phyloP scores from a whole-genome alignment of 2,113 vertebrate species.

The Tragelaphus imberbis region DNA sequence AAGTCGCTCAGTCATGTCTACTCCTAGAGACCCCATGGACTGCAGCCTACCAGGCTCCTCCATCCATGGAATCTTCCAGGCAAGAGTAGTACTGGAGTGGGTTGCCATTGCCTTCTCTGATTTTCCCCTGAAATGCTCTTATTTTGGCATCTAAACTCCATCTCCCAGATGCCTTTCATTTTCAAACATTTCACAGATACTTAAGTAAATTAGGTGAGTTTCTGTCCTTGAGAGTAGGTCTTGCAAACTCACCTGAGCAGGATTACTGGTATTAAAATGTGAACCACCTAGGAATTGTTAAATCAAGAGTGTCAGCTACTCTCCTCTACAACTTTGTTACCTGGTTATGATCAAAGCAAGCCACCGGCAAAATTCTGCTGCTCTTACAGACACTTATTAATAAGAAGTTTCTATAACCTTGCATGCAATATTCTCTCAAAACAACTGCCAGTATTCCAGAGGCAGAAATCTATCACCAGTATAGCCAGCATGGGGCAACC shows the following conservation, averaged over 20 bases:
- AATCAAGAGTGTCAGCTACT: neutral
- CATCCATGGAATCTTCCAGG: too few species aligned
- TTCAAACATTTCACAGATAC: neutral
- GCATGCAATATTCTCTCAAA: neutral
- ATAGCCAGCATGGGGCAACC: neutral
- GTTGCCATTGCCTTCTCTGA: too few species aligned
- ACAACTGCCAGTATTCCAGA: neutral
- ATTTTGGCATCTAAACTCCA: neutral
- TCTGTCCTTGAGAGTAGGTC: neutral
- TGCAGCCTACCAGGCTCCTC: too few species aligned
- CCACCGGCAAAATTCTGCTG: neutral
- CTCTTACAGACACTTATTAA: neutral
- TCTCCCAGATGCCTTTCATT: neutral
- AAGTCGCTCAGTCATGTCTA: too few species aligned
- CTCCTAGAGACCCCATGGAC: too few species aligned
- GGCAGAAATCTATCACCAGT: neutral
- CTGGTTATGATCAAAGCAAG: neutral
- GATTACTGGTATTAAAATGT: neutral
- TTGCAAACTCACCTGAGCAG: neutral
- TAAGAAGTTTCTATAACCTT: neutral
- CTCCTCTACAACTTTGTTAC: neutral
- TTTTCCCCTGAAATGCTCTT: neutral
- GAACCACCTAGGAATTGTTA: neutral
- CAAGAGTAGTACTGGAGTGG: too few species aligned
- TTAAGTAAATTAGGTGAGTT: neutral